These are phyloP conservation scores for Pseudobourletiella spinata DNA, from an alignment of 1,140 invertebrate species.

Conservation along the genomic window DNA sequence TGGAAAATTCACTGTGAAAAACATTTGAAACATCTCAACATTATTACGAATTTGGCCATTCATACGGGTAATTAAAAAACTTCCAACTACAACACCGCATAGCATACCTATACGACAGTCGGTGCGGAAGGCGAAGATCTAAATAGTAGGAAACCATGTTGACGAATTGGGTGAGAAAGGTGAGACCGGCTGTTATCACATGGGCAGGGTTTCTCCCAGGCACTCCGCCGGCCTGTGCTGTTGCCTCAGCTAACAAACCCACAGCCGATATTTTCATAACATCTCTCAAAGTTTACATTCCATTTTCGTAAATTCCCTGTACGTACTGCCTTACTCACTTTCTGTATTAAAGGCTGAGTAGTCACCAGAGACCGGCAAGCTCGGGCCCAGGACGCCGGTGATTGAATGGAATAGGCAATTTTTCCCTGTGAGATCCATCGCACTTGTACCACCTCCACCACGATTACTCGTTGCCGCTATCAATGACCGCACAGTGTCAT, in stretches of 20 bases:
- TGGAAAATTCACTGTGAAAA: slow-evolving; percentile 57
- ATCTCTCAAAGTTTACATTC: too few relatives aligned
- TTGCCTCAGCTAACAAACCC: background rate
- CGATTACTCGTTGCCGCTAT: slow-evolving; percentile 65
- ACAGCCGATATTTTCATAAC: too few relatives aligned
- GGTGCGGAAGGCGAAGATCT: slow-evolving; percentile 63
- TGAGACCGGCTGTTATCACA: slow-evolving; percentile 65
- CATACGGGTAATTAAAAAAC: too few relatives aligned
- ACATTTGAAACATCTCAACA: slow-evolving; percentile 40
- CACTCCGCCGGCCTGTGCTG: slow-evolving; percentile 45
- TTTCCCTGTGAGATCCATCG: slow-evolving; percentile 50
- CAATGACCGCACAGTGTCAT: slow-evolving; percentile 58
- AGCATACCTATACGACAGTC: slow-evolving; percentile 63
- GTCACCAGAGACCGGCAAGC: slow-evolving; percentile 64
- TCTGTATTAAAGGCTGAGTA: slow-evolving; percentile 57
- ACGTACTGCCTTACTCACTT: too few relatives aligned
- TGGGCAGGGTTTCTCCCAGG: slow-evolving; percentile 53
- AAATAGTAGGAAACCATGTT: slow-evolving; percentile 66
- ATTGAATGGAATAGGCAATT: slow-evolving; percentile 55
- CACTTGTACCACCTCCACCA: slow-evolving; percentile 54
- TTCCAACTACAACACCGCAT: too few relatives aligned
- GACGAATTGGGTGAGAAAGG: slow-evolving; percentile 71
- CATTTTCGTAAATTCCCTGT: too few relatives aligned
- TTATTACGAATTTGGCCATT: too few relatives aligned
- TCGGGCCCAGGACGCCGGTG: slow-evolving; percentile 56